These are phyloP conservation scores for Eurois occulta DNA, from an alignment of 2,888 invertebrate genomes.

Conservation along the genomic window DNA sequence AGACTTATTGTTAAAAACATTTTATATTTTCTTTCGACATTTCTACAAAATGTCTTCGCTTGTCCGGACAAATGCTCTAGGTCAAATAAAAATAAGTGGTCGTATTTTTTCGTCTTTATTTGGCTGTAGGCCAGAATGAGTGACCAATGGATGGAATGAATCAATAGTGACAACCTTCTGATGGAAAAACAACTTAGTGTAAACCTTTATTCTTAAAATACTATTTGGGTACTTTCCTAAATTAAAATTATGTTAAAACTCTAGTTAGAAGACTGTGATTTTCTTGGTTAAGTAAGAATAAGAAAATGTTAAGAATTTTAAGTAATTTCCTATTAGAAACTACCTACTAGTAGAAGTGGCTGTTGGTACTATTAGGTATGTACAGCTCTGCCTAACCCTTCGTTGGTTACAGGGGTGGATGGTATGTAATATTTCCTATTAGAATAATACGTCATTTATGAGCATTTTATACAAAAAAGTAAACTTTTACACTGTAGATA, in stretches of 20 bases:
- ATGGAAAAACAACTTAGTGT: constrained; percentile 36
- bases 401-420: not conserved
- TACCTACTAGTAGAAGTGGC: not conserved
- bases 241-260: not conserved
- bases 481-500: not conserved
- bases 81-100: constrained; percentile 43
- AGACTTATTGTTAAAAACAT: constrained; percentile 5
- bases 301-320: not conserved
- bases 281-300: not conserved
- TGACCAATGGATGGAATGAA: constrained; percentile 32
- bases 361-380: not conserved
- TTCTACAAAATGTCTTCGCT: constrained; percentile 23
- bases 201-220: constrained; percentile 1
- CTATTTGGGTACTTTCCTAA: not conserved
- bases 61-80: constrained; percentile 27
- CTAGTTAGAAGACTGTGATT: constrained; percentile 7
- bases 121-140: constrained; percentile 47
- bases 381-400: not conserved
- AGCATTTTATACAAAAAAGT: not conserved
- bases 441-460: not conserved
- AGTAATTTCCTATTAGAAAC: not conserved
- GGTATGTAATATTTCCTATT: not conserved
- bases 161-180: constrained; percentile 35
- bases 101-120: constrained; percentile 26
- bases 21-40: not conserved